Base-by-base conservation (phyloP, 2,113 vertebrate genomes). In the Amblyopsis rosae region DNA sequence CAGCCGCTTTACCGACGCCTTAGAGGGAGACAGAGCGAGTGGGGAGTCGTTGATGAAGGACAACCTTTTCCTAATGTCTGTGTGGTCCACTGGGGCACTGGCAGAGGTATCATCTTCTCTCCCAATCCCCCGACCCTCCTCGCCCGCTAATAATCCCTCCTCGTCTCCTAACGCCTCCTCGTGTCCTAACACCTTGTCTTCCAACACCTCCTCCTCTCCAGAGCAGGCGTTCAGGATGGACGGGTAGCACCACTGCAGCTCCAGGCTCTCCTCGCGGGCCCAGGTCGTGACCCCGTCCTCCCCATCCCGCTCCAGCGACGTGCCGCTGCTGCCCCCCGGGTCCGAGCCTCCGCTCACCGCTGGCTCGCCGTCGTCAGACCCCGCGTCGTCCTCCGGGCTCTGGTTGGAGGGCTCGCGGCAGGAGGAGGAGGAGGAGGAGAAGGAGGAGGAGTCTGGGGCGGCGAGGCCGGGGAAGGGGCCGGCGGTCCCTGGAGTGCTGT, bases 391-490 rank as follows among this genome's bases (percentile, higher is more conserved):
- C 35, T 41, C 35, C 66, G 86, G 90, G 79, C 91, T 93, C 68
- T 87, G 88, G 76, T 90, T 91, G 65, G 91, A 91, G 68, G 90
- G 80, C 41, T 90, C 90, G 71, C 91, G 88, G 67, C 91, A 92
- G 65, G 92, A 69, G n/a, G 90, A 90, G 19, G 92, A 92, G 59
- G 92, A 92, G 64, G 19, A 26, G 65, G 91, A 92, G 65, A 93
- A 69, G n/a, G 90, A 90, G 19, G 92, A 92, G 59, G 92, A 92
- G 64, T 93, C 92, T 0, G 90, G 92, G 62, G 92, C 91, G 0
- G 89, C 91, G 7, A 90, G 66, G 72, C 91, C 91, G n/a, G 3
- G 2, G 26, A 26, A 26, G 26, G 26, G 26, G 26, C 26, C 26
- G 26, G 26, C 26, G 26, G 92, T 92, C 81, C 92, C 90, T 72